Evolutionary conservation across 2,797 vertebrate species (phyloP).

Genomic region (Girardinus metallicus): DNA sequence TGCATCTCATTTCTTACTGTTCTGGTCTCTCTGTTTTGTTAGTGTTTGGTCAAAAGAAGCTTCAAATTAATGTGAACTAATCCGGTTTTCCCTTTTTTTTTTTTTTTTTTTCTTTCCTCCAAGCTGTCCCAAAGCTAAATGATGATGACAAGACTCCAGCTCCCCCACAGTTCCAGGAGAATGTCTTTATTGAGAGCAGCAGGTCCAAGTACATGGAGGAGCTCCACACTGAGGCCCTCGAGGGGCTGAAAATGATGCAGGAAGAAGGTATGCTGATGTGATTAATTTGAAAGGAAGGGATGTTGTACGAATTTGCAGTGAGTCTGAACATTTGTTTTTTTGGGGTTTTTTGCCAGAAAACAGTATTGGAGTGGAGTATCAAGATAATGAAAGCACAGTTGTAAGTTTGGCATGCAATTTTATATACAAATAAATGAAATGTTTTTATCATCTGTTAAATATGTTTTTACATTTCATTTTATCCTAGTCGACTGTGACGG

Average conservation of each 20-base stretch:
- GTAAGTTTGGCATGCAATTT: slow-evolving; percentile 75
- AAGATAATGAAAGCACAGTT: slow-evolving; percentile 88
- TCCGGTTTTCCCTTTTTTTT: slow-evolving; percentile 14
- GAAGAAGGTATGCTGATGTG: slow-evolving; percentile 84
- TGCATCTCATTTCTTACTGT: neutral
- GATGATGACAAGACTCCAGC: slow-evolving; percentile 70
- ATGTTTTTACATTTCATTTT: slow-evolving; percentile 17
- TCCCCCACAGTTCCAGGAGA: slow-evolving; percentile 84
- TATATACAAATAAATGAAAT: neutral
- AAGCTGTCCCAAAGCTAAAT: slow-evolving; percentile 82
- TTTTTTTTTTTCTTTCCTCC: slow-evolving; percentile 10
- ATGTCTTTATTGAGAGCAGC: slow-evolving; percentile 90
- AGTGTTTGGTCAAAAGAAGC: slow-evolving; percentile 22
- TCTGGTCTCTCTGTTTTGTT: slow-evolving; percentile 39
- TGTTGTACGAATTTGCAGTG: slow-evolving; percentile 16
- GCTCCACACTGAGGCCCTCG: slow-evolving; percentile 91
- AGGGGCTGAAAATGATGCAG: slow-evolving; percentile 91
- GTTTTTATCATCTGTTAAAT: neutral
- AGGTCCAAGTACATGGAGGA: slow-evolving; percentile 89
- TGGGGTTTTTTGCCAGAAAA: slow-evolving; percentile 85
- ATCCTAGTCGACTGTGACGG: slow-evolving; percentile 78
- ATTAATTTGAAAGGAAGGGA: neutral
- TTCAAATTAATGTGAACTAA: slow-evolving; percentile 52
- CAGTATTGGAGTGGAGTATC: slow-evolving; percentile 83
- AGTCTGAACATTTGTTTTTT: slow-evolving; percentile 17